Evolutionary conservation across 2,797 vertebrate species (phyloP), one percentile per base, ranked within the genome.

Genomic region (Gymnopithys bicolor): DNA sequence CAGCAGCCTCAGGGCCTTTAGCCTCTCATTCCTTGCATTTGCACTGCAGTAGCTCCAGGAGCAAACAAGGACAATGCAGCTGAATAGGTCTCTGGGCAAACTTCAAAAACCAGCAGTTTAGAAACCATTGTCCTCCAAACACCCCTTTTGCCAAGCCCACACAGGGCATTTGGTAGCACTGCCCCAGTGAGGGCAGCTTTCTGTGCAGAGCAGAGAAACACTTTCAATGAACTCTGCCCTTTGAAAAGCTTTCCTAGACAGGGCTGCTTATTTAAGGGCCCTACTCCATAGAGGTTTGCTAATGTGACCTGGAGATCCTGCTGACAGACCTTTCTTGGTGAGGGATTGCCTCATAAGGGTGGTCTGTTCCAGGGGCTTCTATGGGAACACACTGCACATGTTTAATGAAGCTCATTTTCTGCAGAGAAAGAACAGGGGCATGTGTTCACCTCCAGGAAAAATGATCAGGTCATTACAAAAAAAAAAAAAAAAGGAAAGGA

Each of bases 11-110:
- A 37, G 37, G 37, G 37, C 37, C 37, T 37, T 37, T 37, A 10
- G 37, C 37, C 37, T 37, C 37, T 37, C 37, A 37, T 37, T 37
- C 37, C 37, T 37, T 11, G 37, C 37, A 11, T 37, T 37, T 37
- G 37, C 37, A 37, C 37, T 37, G 37, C 37, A 37, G 37, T 37
- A 37, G 37, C 37, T 37, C 48, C 68, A 46, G 51, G 10, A 77
- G 22, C 0, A 0, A 25, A 24, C 0, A 0, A 0, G n/a, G 37
- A 32, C 39, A 45, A 23, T 5, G 58, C 60, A 43, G 52, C n/a
- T 48, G 4, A 30, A n/a, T 0, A 35, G 27, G 4, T 59, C 68
- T 67, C 62, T 32, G 17, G 43, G 43, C 13, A 53, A 80, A 33
- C 33, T 41, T 37, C 70, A 74, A 69, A 90, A n/a, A 2, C 0